Conservation (phyloP, 1,140 invertebrate genomes). For the Heliconius hermathena region DNA sequence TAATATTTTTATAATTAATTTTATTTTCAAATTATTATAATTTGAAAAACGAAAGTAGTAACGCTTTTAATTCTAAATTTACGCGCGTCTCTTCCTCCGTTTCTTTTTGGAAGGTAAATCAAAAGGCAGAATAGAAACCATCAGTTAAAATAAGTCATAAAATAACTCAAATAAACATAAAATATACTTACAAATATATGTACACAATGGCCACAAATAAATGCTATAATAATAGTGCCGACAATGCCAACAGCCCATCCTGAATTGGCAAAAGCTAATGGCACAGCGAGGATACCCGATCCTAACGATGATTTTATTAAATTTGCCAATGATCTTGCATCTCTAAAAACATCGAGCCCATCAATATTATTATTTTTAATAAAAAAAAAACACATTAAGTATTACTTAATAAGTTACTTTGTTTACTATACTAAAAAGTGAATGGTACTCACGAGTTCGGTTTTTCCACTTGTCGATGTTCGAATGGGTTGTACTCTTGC, state of each 20-base stretch:
- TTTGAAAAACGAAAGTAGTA: no score
- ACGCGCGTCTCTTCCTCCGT: no score
- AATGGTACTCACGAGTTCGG: slow-evolving; percentile 84
- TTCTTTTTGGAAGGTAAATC: no score
- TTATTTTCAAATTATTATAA: no score
- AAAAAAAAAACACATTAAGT: no score
- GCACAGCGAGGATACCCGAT: slow-evolving; percentile 94
- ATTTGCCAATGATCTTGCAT: slow-evolving; percentile 88
- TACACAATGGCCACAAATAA: slow-evolving; percentile 91
- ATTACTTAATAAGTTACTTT: not conserved
- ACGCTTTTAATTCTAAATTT: no score
- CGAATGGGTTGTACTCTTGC: slow-evolving; percentile 85
- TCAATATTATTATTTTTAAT: not conserved
- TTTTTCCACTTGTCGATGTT: slow-evolving; percentile 84
- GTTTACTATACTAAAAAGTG: not conserved
- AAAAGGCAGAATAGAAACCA: not conserved
- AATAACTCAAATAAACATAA: no score
- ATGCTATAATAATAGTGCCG: slow-evolving; percentile 87
- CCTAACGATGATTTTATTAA: slow-evolving; percentile 92
- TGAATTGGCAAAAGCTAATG: slow-evolving; percentile 90
- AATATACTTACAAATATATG: slow-evolving; percentile 87
- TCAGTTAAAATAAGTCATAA: not conserved
- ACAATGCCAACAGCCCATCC: slow-evolving; percentile 88
- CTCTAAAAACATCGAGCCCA: slow-evolving; percentile 76
- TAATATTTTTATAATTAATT: no score